Base-by-base conservation (phyloP, 2,797 vertebrate species). In the Centroberyx gerrardi region DNA sequence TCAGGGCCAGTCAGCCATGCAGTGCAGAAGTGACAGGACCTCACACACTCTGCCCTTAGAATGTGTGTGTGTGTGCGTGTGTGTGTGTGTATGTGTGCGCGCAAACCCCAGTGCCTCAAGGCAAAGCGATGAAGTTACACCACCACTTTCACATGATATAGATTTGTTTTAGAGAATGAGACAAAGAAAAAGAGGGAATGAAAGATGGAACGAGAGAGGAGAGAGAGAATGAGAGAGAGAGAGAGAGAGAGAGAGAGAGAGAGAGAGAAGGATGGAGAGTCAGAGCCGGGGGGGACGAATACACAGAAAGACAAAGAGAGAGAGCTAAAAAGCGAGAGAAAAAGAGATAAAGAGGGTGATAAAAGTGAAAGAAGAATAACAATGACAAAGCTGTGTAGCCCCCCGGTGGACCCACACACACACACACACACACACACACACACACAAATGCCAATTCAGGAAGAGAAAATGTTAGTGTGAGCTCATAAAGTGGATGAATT, bases 221-320 rank as follows among this genome's bases (percentile, higher is more conserved):
- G 27, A 60, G 27, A 60, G 36, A 31, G 33, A 65, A 13, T 46
- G 14, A 38, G 9, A 52, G 27, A 36, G 33, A 51, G 48, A 31
- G 28, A 9, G 62, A 40, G 56, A 59, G 44, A 60, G 5, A 56
- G 54, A 64, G 60, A 46, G 62, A 56, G 36, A 3, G 22, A 84
- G 72, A 76, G 55, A 78, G n/a, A 55, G 40, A 42, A 49, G 17
- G 64, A 72, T 77, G 36, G 17, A 65, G 49, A 40, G 54, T 27
- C 14, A 62, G 38, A 74, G 60, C 12, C 3, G 2, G 54, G 52
- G 38, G 76, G 40, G 17, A 46, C 6, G 7, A 42, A 52, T 7
- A 55, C 2, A 54, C 17, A 52, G 49, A 52, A 18, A 9, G 49
- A 4, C 4, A 22, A 22, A 52, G 8, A 51, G 14, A 61, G 29